Evolutionary conservation across 2,113 vertebrate genomes (phyloP), one percentile per base, ranked within the genome.

Genomic region (Bufo bufo): DNA sequence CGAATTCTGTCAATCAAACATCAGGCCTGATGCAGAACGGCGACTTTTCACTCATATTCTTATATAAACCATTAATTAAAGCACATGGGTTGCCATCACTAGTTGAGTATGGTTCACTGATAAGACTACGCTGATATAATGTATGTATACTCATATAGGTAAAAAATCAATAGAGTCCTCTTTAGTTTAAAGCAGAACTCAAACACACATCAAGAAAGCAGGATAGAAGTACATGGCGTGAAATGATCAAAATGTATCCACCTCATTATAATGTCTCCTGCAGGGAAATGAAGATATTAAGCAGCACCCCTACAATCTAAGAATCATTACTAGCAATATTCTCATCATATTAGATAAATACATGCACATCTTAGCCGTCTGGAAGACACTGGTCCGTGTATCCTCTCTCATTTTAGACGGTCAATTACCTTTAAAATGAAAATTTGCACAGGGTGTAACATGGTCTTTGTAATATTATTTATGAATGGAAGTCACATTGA

Each of bases 201-300:
- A 43, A 61, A 45, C 9, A 33, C 8, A 45, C 33, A 63, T 33
- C 71, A 4, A 74, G 52, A 58, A 52, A 75, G 83, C 69, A 59
- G 66, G 52, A 47, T 4, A 10, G 61, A 43, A 20, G 54, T 9
- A 74, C 33, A 74, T 74, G 23, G n/a, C 74, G 69, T 33, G 17
- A 47, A 75, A 75, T 85, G 50, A 72, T 72, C 83, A 85, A 85
- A 85, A 47, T 59, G 52, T 74, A 74, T 74, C 23, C 19, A 58
- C 50, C 83, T 85, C 66, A 75, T 85, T 85, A 85, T 75, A 74
- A 85, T 58, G 63, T 49, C 52, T 52, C 83, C 83, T 85, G 83
- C 83, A 85, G 66, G 82, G 82, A 84, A 69, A 45, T 59, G n/a
- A 75, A 85, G 66, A 47, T 85, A 85, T 85, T 85, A 85, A 33